These are phyloP conservation scores for Chrysolina haemoptera DNA, from an alignment of 2,888 invertebrate species.

Conservation along the genomic window DNA sequence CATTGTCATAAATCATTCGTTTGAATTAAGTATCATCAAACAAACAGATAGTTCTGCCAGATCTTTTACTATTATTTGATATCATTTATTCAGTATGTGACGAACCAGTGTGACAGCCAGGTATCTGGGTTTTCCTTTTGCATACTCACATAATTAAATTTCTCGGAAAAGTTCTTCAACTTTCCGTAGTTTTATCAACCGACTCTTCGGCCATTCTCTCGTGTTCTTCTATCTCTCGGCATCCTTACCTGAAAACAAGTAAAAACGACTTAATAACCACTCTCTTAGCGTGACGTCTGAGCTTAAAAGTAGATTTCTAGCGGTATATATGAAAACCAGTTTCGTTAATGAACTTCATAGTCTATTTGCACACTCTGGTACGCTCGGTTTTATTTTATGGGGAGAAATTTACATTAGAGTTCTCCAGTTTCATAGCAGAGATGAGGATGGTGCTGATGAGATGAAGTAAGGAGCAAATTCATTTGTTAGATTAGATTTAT, in stretches of 20 bases:
- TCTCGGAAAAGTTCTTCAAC: slow-evolving; percentile 10
- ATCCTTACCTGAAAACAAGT: slow-evolving; percentile 32
- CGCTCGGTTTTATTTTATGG: neutral
- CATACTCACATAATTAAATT: slow-evolving; percentile 22
- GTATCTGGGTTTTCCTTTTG: neutral
- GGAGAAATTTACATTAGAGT: neutral
- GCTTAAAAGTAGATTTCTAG: slow-evolving; percentile 20
- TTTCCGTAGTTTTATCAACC: slow-evolving; percentile 3
- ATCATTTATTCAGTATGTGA: too few relatives aligned
- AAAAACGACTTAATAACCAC: slow-evolving; percentile 29
- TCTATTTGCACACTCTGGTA: slow-evolving; percentile 27
- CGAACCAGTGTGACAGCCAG: neutral
- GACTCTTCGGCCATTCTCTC: slow-evolving; percentile 25
- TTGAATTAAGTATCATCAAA: too few relatives aligned
- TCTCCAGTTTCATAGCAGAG: neutral
- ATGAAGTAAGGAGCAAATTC: too few relatives aligned
- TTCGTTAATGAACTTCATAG: slow-evolving; percentile 32
- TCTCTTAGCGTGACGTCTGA: slow-evolving; percentile 24
- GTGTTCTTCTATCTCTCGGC: slow-evolving; percentile 18
- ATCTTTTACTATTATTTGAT: too few relatives aligned
- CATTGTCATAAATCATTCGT: too few relatives aligned
- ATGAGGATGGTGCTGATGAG: neutral
- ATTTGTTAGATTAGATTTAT: too few relatives aligned
- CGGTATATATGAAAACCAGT: slow-evolving; percentile 25
- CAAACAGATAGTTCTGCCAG: too few relatives aligned